phyloP scores from a whole-genome alignment of 2,113 vertebrate genomes.

The Myotis yumanensis region DNA sequence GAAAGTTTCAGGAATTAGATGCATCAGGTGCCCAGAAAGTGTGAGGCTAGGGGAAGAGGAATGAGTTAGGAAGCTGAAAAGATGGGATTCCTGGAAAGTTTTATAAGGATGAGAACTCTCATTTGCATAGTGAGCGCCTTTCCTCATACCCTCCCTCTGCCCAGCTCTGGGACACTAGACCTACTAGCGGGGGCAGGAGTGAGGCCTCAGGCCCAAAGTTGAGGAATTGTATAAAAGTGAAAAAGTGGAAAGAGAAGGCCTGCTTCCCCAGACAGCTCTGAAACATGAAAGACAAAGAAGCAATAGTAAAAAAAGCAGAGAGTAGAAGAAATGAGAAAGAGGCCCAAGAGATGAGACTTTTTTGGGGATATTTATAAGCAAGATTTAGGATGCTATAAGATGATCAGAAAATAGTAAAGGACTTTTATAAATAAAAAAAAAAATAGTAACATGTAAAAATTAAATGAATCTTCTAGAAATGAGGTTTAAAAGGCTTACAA shows the following conservation, averaged over 20 bases:
- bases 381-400: neutral
- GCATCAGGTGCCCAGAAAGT: neutral
- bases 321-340: neutral
- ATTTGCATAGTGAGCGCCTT: neutral
- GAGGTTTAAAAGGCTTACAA: neutral
- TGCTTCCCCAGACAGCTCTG: neutral
- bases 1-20: neutral
- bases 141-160: neutral
- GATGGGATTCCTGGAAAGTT: neutral
- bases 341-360: neutral
- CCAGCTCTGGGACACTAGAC: neutral
- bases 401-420: neutral
- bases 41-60: neutral
- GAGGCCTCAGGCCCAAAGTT: neutral
- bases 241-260: neutral
- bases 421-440: neutral
- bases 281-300: slow-evolving; percentile 4
- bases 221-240: neutral
- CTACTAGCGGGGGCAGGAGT: neutral
- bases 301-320: neutral
- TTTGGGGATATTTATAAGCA: neutral
- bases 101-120: neutral
- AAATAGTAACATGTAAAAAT: neutral
- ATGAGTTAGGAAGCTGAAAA: neutral
- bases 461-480: neutral